Conservation (phyloP, 2,888 invertebrate species). For the Branchellion lobata region DNA sequence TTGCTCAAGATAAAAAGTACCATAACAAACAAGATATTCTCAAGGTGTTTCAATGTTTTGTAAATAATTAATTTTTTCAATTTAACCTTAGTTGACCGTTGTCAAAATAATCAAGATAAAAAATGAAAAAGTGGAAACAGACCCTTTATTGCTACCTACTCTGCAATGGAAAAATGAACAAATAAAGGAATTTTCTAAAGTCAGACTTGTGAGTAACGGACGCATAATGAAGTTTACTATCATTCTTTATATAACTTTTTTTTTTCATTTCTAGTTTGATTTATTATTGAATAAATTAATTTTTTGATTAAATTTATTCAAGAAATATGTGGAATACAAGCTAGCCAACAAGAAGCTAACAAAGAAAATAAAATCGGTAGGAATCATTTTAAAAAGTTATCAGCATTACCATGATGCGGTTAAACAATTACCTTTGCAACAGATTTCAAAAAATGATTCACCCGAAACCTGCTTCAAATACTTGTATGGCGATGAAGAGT, state of each 20-base stretch:
- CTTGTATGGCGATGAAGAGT: neutral
- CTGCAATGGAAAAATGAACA: neutral
- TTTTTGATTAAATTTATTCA: neutral
- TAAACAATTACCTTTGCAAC: neutral
- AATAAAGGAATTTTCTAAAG: neutral
- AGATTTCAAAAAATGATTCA: neutral
- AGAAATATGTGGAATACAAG: conserved; percentile 4
- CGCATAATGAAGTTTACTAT: neutral
- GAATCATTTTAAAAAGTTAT: neutral
- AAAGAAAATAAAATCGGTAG: neutral
- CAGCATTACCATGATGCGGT: neutral
- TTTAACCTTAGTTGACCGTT: neutral
- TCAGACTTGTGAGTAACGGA: neutral
- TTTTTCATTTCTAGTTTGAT: neutral
- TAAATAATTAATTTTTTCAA: too few species aligned
- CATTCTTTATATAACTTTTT: neutral
- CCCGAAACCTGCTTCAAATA: neutral
- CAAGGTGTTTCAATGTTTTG: neutral
- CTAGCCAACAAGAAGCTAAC: neutral
- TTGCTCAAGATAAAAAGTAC: neutral
- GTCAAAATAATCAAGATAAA: neutral
- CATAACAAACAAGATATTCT: neutral
- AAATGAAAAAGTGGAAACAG: neutral
- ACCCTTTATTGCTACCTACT: neutral
- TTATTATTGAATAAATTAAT: neutral